Base-by-base conservation (phyloP, 2,797 vertebrate genomes). In the Alauda arvensis region DNA sequence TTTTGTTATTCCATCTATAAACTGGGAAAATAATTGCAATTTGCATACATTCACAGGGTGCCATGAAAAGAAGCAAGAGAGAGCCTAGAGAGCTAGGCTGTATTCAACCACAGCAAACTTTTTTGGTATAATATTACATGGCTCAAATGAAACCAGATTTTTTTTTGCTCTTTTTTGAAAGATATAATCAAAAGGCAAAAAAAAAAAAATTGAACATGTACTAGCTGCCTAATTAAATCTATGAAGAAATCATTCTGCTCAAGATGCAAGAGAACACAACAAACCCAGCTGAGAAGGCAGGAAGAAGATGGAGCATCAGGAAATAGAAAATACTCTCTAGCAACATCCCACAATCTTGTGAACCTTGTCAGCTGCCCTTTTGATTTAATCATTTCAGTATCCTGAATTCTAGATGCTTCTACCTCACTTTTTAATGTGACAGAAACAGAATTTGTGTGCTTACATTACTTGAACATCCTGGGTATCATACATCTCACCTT, bases 181-280 rank as follows among this genome's bases (percentile, higher is more conserved):
- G 59, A 57, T 42, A 76, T 18, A 91, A 88, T 94, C 72, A 93
- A 90, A 93, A 92, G 33, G 59, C 12, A 80, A 59, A 87, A 83
- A 87, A 42, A 82, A 84, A 86, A 84, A 89, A 5, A 85, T 76
- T 88, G 75, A 87, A 88, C 66, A 93, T 69, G 84, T 83, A 56
- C 72, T 93, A 80, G 60, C 59, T 89, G 72, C 77, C 76, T 91
- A 90, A 93, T 81, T 83, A 88, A 83, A 89, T 69, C 79, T 83
- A 91, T n/a, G 69, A 88, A 85, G 88, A 87, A 61, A 82, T 80
- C 34, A 53, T 60, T 93, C 91, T 91, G 82, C 72, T 88, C 86
- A 80, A 87, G 71, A 93, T 87, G 77, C 79, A 90, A 85, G 39
- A 87, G 48, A 76, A 89, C 84, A 87, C 72, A 91, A 83, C 53